Evolutionary conservation across 2,113 vertebrate genomes (phyloP), one percentile per base, ranked within the genome.

Genomic region (Phaethon lepturus): DNA sequence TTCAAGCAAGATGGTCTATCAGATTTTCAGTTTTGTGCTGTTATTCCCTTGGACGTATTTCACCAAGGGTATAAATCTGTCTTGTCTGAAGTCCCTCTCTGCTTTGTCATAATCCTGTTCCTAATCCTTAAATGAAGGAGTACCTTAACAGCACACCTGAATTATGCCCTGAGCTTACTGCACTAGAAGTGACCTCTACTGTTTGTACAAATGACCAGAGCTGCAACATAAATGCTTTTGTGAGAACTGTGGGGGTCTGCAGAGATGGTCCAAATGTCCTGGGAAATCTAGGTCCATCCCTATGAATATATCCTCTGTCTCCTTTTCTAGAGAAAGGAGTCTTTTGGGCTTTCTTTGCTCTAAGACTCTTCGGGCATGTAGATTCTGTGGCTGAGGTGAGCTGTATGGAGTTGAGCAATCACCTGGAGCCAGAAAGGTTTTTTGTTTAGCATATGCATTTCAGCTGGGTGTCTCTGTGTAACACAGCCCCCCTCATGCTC

Each of bases 401-500:
- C 13, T 77, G 4, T 52, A 8, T 52, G 9, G 26, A 56, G n/a
- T 49, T 62, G 56, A 77, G 25, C 10, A 58, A 15, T 24, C 62
- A 64, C n/a, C 20, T 55, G 53, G 11, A 84, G 17, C 20, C 38
- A 35, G 17, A 64, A 14, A 12, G 4, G 2, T 26, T 60, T 17
- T 79, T 42, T 3, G 0, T 72, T 91, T 25, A n/a, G 10, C 12
- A 14, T 17, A 6, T 0, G 0, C 4, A 3, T 40, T 91, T 67
- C 50, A 95, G 13, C 17, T 66, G 74, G 20, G 49, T 33, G 55
- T 7, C 10, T 90, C 3, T 33, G 5, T 42, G 31, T 73, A 63
- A 16, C 28, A 16, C 9, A 58, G 5, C 8, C 4, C 6, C 0
- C 12, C 0, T 44, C 15, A 31, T 8, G 8, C 53, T 56, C n/a